Evolutionary conservation across 2,888 invertebrate genomes (phyloP).

Genomic region (Muschampia plurimacula): DNA sequence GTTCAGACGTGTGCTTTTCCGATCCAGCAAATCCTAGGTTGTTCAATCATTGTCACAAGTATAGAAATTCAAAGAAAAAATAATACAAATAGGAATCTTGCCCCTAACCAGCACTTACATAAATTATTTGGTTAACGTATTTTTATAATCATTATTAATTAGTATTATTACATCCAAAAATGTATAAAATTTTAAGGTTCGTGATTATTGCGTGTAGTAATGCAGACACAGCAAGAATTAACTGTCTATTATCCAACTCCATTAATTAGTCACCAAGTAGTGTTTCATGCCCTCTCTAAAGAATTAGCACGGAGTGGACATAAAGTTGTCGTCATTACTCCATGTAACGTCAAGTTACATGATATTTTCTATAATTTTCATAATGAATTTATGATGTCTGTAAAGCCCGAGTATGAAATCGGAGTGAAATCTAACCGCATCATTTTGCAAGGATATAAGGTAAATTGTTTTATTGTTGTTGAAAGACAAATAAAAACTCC

Average conservation of each 20-base stretch:
- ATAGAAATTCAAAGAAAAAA: too few relatives aligned
- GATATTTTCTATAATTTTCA: conserved; percentile 53
- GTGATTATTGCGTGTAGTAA: neutral
- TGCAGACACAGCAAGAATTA: conserved; percentile 53
- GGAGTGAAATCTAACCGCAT: neutral
- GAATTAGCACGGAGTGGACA: conserved; percentile 65
- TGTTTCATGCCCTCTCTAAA: conserved; percentile 56
- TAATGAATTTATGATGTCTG: neutral
- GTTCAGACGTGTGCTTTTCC: too few relatives aligned
- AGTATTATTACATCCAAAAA: too few relatives aligned
- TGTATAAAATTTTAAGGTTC: conserved; percentile 17
- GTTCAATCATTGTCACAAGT: too few relatives aligned
- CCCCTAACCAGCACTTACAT: too few relatives aligned
- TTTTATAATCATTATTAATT: too few relatives aligned
- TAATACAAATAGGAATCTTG: too few relatives aligned
- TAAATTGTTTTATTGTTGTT: neutral
- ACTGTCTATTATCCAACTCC: conserved; percentile 59
- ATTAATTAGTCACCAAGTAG: too few relatives aligned
- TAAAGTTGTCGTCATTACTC: conserved; percentile 60
- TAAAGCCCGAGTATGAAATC: neutral
- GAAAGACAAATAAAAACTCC: conserved; percentile 42
- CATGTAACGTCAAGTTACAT: conserved; percentile 60
- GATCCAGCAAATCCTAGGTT: too few relatives aligned
- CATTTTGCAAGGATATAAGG: neutral
- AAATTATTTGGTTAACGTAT: too few relatives aligned